Conservation (phyloP, 2,113 vertebrate species). For the Riparia riparia region DNA sequence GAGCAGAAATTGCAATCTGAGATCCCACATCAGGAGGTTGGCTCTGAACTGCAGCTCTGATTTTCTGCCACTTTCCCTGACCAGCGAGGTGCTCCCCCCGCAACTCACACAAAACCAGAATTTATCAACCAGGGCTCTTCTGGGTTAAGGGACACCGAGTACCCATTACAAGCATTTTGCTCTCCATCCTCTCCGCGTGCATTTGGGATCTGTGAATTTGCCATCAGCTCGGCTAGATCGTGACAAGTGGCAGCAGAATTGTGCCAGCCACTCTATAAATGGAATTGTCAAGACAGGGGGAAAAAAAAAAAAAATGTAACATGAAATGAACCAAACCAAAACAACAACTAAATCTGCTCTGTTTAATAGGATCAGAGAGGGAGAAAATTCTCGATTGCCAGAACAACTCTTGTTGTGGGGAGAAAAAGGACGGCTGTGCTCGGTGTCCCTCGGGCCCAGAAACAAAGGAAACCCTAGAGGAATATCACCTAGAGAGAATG, state of each 20-base stretch:
- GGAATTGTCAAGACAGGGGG: neutral
- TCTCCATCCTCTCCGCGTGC: neutral
- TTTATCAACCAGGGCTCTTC: neutral
- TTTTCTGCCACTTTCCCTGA: neutral
- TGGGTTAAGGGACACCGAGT: neutral
- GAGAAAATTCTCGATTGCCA: neutral
- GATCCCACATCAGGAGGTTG: neutral
- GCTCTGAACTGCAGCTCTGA: neutral
- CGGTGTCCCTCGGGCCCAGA: neutral
- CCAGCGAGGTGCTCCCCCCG: neutral
- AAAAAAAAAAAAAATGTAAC: neutral
- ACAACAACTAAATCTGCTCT: neutral
- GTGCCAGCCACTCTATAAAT: conserved; percentile 9
- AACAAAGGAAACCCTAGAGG: neutral
- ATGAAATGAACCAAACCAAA: neutral
- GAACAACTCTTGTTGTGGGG: neutral
- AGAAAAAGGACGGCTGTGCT: neutral
- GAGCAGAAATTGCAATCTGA: neutral
- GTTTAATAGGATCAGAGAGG: neutral
- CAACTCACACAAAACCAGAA: neutral
- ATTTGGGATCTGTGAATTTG: neutral
- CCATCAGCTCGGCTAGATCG: neutral
- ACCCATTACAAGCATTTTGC: neutral
- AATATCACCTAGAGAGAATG: conserved; percentile 19
- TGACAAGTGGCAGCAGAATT: neutral